Evolutionary conservation across 2,888 invertebrate genomes (phyloP).

Genomic region (Brachypterus glaber): DNA sequence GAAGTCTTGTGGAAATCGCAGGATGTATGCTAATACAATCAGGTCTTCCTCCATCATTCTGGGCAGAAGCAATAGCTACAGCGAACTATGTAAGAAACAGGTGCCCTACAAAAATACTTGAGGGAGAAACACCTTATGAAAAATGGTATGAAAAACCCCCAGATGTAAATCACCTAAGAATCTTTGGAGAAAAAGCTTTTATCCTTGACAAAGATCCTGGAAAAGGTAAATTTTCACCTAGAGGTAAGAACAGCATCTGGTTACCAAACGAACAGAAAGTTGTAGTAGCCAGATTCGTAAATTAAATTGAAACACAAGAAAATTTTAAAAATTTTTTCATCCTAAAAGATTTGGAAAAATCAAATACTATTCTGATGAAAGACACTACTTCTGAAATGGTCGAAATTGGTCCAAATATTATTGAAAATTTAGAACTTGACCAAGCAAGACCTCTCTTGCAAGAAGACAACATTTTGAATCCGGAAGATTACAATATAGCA

Average conservation of each 20-base stretch:
- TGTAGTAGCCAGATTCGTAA: constrained; percentile 13
- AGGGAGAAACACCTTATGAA: constrained; percentile 8
- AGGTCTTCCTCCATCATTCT: constrained; percentile 21
- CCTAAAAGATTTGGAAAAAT: too few relatives aligned
- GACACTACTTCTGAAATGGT: too few relatives aligned
- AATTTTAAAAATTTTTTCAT: too few relatives aligned
- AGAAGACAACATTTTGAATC: too few relatives aligned
- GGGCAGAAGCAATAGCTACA: constrained; percentile 29
- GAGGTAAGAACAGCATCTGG: constrained; percentile 18
- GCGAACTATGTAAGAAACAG: constrained; percentile 28
- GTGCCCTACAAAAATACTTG: constrained; percentile 16
- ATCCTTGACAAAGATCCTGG: constrained; percentile 3
- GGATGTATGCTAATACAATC: constrained; percentile 24
- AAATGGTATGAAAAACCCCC: constrained; percentile 1
- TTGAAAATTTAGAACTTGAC: too few relatives aligned
- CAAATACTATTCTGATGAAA: too few relatives aligned
- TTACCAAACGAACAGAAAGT: constrained; percentile 9
- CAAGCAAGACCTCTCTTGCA: too few relatives aligned
- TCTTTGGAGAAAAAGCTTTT: too few relatives aligned
- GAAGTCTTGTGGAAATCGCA: constrained; percentile 20
- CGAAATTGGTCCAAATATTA: too few relatives aligned
- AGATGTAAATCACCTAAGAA: constrained; percentile 1
- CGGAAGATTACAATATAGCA: too few relatives aligned
- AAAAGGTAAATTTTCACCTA: constrained; percentile 17
- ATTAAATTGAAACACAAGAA: constrained; percentile 5